phyloP scores from a whole-genome alignment of 2,888 invertebrate genomes.

The Stenodera caucasica region DNA sequence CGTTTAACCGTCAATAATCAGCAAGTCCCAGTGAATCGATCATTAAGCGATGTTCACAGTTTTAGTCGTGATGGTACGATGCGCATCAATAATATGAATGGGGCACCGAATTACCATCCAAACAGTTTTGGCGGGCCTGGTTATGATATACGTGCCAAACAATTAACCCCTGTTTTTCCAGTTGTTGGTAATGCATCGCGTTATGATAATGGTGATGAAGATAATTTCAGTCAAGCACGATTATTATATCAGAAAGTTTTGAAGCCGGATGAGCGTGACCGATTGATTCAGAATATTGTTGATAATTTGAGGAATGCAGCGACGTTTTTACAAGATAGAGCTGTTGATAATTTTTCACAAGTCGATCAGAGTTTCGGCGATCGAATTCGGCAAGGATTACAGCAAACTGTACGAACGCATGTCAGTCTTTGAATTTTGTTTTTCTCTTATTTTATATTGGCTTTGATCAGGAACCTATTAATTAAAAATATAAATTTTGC shows the following conservation, averaged over 20 bases:
- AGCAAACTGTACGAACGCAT: constrained; percentile 30
- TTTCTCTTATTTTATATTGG: too few relatives aligned
- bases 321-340: constrained; percentile 82
- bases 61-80: too few relatives aligned
- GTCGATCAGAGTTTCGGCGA: constrained; percentile 80
- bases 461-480: too few relatives aligned
- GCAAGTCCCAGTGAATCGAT: too few relatives aligned
- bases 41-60: too few relatives aligned
- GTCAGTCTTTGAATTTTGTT: constrained; percentile 33
- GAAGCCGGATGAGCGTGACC: constrained; percentile 68
- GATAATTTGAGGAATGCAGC: constrained; percentile 76
- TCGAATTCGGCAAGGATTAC: constrained; percentile 62
- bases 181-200: constrained; percentile 75
- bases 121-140: constrained; percentile 67
- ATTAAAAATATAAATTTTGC: too few relatives aligned
- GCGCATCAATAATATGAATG: too few relatives aligned
- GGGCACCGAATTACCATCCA: too few relatives aligned
- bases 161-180: constrained; percentile 62
- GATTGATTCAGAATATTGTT: constrained; percentile 78
- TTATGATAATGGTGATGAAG: constrained; percentile 81
- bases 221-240: constrained; percentile 86
- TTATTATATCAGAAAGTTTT: constrained; percentile 76
- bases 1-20: too few relatives aligned
- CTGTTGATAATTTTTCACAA: constrained; percentile 79
- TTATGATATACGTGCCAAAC: constrained; percentile 66